phyloP scores from a whole-genome alignment of 2,888 invertebrate species.

The Pseudanteris insignis region DNA sequence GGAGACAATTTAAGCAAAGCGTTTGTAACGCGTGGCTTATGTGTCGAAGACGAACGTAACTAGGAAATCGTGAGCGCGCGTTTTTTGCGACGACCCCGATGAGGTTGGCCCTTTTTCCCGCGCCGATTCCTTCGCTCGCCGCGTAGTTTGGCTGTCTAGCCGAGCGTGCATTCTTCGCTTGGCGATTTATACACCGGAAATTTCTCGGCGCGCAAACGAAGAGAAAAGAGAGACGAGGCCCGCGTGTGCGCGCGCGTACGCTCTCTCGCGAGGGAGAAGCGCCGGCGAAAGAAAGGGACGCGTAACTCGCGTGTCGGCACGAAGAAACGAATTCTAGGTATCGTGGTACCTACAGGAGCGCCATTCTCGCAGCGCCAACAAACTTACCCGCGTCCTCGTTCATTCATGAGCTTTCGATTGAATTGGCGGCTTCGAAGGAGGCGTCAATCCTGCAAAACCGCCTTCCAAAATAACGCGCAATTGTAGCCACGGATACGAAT shows the following conservation, averaged over 20 bases:
- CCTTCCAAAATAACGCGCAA: slow-evolving; percentile 37
- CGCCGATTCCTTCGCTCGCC: slow-evolving; percentile 23
- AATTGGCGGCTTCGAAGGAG: slow-evolving; percentile 52
- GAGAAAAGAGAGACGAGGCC: too few species aligned
- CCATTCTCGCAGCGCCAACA: slow-evolving; percentile 20
- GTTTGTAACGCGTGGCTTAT: slow-evolving; percentile 23
- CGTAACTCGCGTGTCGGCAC: slow-evolving; percentile 39
- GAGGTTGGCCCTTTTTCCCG: slow-evolving; percentile 25
- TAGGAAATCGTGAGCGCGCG: slow-evolving; percentile 18
- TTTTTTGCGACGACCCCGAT: slow-evolving; percentile 11
- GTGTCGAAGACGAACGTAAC: slow-evolving; percentile 15
- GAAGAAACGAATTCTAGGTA: slow-evolving; percentile 41
- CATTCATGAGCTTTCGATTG: slow-evolving; percentile 57
- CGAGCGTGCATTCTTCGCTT: slow-evolving; percentile 42
- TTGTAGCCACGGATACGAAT: slow-evolving; percentile 27
- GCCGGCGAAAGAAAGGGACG: slow-evolving; percentile 20
- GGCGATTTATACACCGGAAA: slow-evolving; percentile 46
- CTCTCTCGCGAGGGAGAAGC: slow-evolving; percentile 4
- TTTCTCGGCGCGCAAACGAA: slow-evolving; percentile 42
- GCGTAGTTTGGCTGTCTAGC: slow-evolving; percentile 39
- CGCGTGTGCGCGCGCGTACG: too few species aligned
- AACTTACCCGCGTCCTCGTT: slow-evolving; percentile 36
- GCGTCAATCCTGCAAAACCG: slow-evolving; percentile 47
- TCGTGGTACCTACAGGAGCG: slow-evolving; percentile 20
- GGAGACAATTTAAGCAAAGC: too few species aligned